Evolutionary conservation across 2,113 vertebrate genomes (phyloP).

Genomic region (Clarias gariepinus): DNA sequence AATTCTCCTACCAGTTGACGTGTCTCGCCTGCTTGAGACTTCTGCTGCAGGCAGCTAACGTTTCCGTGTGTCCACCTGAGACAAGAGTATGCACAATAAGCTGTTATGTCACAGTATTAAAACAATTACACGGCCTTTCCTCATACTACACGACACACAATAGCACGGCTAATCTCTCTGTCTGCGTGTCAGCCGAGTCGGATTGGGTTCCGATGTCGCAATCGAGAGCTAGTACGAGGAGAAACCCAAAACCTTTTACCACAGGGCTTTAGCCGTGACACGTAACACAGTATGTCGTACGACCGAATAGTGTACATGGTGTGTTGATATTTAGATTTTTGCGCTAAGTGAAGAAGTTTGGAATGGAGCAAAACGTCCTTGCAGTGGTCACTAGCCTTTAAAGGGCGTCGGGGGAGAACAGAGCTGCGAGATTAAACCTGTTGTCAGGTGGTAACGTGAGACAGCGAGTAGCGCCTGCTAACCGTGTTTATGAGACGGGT

Average conservation of each 20-base stretch:
- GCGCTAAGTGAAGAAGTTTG: background rate
- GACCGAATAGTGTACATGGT: background rate
- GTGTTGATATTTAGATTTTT: background rate
- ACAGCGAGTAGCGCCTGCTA: slow-evolving; percentile 33
- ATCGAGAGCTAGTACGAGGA: background rate
- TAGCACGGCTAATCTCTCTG: slow-evolving; percentile 1
- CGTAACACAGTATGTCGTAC: background rate
- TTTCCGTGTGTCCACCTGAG: slow-evolving; percentile 46
- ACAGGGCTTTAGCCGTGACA: background rate
- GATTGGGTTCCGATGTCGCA: slow-evolving; percentile 18
- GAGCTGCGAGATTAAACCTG: slow-evolving; percentile 21
- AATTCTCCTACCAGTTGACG: slow-evolving; percentile 40
- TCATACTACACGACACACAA: slow-evolving; percentile 11
- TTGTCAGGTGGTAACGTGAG: slow-evolving; percentile 44
- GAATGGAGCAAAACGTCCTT: too few relatives aligned
- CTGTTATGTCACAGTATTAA: slow-evolving; percentile 36
- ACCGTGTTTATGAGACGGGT: slow-evolving; percentile 45
- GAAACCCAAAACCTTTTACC: background rate
- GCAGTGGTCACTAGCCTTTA: slow-evolving; percentile 17
- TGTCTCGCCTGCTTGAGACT: slow-evolving; percentile 31
- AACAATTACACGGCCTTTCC: slow-evolving; percentile 43
- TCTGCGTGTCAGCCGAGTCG: background rate
- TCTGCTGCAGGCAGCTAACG: slow-evolving; percentile 15
- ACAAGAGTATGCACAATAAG: slow-evolving; percentile 29
- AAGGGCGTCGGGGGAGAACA: background rate